phyloP scores from a whole-genome alignment of 2,113 vertebrate species.

The Rhynchomys soricoides region DNA sequence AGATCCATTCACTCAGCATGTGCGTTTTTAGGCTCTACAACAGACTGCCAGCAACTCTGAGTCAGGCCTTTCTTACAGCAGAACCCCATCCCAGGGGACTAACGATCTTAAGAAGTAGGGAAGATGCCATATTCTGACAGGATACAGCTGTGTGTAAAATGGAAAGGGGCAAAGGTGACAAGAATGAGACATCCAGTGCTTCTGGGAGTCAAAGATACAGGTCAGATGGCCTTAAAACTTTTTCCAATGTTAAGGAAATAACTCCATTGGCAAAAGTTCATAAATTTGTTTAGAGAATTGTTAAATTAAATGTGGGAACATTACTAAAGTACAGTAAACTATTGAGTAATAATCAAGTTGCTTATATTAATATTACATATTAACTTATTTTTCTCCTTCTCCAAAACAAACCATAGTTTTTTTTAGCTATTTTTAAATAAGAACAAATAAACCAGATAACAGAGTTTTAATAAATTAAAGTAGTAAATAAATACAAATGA shows the following conservation, averaged over 20 bases:
- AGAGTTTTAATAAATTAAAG: constrained; percentile 42
- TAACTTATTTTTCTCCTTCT: neutral
- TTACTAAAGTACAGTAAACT: neutral
- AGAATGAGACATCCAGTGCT: neutral
- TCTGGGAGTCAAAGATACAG: neutral
- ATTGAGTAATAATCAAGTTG: neutral
- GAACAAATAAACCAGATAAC: neutral
- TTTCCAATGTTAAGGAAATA: constrained; percentile 39
- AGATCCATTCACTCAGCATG: constrained; percentile 40
- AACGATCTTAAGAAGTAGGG: constrained; percentile 31
- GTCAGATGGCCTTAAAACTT: neutral
- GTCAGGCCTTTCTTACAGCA: constrained; percentile 56
- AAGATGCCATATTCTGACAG: constrained; percentile 55
- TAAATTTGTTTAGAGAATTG: constrained; percentile 45
- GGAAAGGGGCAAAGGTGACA: neutral
- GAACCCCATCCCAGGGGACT: neutral
- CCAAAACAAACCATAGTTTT: neutral
- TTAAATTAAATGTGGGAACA: constrained; percentile 55
- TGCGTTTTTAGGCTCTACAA: constrained; percentile 45
- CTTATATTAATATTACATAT: neutral
- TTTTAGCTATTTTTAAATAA: neutral
- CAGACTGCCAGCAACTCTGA: constrained; percentile 1
- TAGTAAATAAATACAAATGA: neutral
- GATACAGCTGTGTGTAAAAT: neutral
- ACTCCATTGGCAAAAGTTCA: constrained; percentile 51